Evolutionary conservation across 2,888 invertebrate species (phyloP).

Genomic region (Heliconius aoede): DNA sequence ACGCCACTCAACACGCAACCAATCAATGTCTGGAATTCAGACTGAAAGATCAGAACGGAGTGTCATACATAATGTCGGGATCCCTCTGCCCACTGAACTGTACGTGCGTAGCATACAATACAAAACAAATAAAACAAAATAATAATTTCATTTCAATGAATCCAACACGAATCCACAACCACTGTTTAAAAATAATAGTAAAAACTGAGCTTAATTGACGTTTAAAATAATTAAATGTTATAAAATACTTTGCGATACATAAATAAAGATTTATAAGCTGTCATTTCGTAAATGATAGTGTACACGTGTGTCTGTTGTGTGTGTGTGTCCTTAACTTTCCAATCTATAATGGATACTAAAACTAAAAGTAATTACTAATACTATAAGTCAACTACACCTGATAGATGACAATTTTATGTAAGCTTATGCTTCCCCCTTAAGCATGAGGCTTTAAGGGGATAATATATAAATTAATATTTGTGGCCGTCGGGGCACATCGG

Average conservation of each 20-base stretch:
- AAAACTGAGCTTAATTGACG: not conserved
- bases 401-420: constrained; percentile 20
- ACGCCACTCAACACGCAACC: not conserved
- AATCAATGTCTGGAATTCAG: not conserved
- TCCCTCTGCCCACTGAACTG: not conserved
- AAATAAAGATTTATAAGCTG: constrained; percentile 24
- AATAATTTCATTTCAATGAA: not conserved
- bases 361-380: constrained; percentile 18
- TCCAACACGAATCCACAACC: not conserved
- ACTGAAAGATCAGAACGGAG: not conserved
- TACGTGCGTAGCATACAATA: not conserved
- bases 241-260: not conserved
- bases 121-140: too few relatives aligned
- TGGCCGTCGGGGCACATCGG: not conserved
- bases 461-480: not conserved
- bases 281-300: constrained; percentile 9
- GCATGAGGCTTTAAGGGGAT: not conserved
- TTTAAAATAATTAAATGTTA: constrained; percentile 2
- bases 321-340: constrained; percentile 18
- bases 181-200: not conserved
- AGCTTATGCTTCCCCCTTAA: constrained; percentile 2
- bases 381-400: constrained; percentile 25
- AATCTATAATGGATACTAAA: constrained; percentile 24
- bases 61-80: not conserved
- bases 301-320: not conserved